Conservation (phyloP, 23 tunicate species). For the Aplidium turbinatum region DNA sequence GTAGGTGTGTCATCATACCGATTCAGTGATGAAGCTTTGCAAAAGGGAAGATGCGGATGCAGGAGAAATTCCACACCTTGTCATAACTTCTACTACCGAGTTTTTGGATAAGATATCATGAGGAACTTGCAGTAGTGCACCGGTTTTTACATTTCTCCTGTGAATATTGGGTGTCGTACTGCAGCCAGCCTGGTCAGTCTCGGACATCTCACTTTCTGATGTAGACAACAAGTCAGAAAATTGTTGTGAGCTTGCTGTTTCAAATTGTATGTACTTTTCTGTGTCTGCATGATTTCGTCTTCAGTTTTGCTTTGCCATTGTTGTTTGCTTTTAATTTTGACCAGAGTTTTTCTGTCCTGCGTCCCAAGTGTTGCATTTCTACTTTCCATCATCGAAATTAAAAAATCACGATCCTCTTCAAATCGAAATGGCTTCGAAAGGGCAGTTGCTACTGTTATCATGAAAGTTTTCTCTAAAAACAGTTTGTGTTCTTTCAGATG, state of each 20-base stretch:
- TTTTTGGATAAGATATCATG: conserved; percentile 13
- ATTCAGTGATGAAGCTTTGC: not conserved
- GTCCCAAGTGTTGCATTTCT: not conserved
- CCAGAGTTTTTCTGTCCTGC: not conserved
- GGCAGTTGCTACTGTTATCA: not conserved
- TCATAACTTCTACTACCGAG: too few species aligned
- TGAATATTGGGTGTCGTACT: not conserved
- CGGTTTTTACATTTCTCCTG: not conserved
- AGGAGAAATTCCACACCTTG: not conserved
- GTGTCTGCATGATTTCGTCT: not conserved
- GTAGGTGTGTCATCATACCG: not conserved
- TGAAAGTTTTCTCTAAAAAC: not conserved
- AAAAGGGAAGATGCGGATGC: not conserved
- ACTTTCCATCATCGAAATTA: conserved; percentile 1
- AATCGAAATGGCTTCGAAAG: conserved; percentile 1
- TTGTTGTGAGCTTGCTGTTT: not conserved
- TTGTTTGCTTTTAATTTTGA: too few species aligned
- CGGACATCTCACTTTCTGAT: not conserved
- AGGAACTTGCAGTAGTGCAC: conserved; percentile 11
- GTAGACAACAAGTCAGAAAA: not conserved
- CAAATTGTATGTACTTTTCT: not conserved
- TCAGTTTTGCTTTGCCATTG: not conserved
- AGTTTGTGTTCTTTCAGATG: not conserved
- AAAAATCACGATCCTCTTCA: conserved; percentile 8
- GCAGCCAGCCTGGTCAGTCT: not conserved